These are phyloP conservation scores for Xyliphius kryptos DNA, from an alignment of 2,113 vertebrate species.

Conservation along the genomic window DNA sequence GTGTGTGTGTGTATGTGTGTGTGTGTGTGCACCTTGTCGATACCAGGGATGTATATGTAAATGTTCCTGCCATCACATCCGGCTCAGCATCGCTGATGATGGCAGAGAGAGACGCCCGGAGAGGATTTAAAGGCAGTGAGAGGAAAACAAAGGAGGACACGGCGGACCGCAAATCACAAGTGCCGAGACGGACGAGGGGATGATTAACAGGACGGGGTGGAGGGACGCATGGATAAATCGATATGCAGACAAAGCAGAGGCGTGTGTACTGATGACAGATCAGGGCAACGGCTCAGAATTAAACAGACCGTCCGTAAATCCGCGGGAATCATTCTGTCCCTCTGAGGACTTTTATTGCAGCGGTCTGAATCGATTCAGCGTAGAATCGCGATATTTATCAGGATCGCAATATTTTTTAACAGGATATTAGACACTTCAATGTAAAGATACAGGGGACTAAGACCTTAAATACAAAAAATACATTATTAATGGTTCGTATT, in stretches of 20 bases:
- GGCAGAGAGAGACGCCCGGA: neutral
- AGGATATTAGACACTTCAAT: too few relatives aligned
- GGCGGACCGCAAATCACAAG: neutral
- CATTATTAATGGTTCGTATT: too few relatives aligned
- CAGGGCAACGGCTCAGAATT: neutral
- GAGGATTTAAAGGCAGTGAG: slow-evolving; percentile 1
- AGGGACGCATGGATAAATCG: slow-evolving; percentile 27
- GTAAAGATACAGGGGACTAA: too few relatives aligned
- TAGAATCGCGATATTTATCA: too few relatives aligned
- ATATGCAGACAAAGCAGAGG: slow-evolving; percentile 26
- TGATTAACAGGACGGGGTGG: slow-evolving; percentile 24
- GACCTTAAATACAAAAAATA: too few relatives aligned
- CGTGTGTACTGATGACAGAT: slow-evolving; percentile 12
- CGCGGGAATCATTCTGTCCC: too few relatives aligned
- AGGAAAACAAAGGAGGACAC: slow-evolving; percentile 19
- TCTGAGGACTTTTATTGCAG: too few relatives aligned
- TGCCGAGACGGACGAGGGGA: slow-evolving; percentile 11
- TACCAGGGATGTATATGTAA: slow-evolving; percentile 1
- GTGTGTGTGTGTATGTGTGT: slow-evolving; percentile 33
- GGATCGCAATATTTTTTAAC: too few relatives aligned
- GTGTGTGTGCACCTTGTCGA: slow-evolving; percentile 22
- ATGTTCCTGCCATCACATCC: slow-evolving; percentile 16
- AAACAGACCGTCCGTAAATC: too few relatives aligned
- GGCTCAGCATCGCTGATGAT: neutral
- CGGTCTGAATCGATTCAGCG: too few relatives aligned